Percentiles rank a stretch among this genome's conserved stretches.
Conservation (phyloP, 35 echinoderm and acorn worm genomes). For the Ophiothrix spiculata region DNA sequence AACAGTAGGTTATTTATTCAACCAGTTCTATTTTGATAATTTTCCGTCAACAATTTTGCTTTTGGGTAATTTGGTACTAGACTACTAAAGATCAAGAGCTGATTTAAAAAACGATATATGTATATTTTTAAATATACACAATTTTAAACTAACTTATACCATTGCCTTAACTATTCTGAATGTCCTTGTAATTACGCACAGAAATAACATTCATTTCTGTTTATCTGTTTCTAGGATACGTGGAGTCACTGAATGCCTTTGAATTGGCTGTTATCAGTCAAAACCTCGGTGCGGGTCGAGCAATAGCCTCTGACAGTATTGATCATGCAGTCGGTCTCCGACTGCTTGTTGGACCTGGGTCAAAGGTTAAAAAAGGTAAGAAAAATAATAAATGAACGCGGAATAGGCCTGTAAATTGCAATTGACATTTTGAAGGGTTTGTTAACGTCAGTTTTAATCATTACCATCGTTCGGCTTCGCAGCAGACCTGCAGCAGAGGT, state of each 20-base stretch:
- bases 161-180: neutral
- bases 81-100: no score
- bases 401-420: no score
- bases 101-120: neutral
- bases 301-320: conserved; percentile 34
- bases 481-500: no score
- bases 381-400: no score
- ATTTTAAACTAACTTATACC: neutral
- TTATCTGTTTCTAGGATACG: conserved; percentile 34
- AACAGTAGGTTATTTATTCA: neutral
- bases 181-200: no score
- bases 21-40: neutral
- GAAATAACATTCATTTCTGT: no score
- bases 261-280: conserved; percentile 35
- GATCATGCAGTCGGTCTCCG: conserved; percentile 57
- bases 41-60: neutral
- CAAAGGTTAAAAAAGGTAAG: conserved; percentile 56
- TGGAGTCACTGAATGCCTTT: conserved; percentile 32
- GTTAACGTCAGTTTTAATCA: no score
- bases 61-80: neutral
- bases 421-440: no score
- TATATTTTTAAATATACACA: neutral
- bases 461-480: no score
- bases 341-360: conserved; percentile 33
- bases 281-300: conserved; percentile 59